Conservation (phyloP, 1,140 invertebrate species). For the Psilanteris sp. region DNA sequence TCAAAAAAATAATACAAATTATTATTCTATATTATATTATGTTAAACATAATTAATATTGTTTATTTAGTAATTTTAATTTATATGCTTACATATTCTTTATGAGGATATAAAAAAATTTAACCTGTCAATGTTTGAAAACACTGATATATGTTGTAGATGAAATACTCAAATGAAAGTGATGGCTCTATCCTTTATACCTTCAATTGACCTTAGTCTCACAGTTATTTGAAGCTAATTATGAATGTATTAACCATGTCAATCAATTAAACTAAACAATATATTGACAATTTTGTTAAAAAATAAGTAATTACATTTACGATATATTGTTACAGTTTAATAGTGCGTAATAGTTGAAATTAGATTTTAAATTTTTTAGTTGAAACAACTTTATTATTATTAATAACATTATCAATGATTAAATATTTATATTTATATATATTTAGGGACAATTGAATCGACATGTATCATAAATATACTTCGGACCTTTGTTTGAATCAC, state of each 20-base stretch:
- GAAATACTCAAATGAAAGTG: constrained; percentile 49
- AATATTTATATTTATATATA: not conserved
- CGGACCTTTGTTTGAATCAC: too few species aligned
- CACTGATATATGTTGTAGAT: constrained; percentile 73
- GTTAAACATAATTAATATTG: too few species aligned
- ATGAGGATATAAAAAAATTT: constrained; percentile 59
- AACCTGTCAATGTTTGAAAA: constrained; percentile 75
- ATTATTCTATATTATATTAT: too few species aligned
- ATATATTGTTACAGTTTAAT: too few species aligned
- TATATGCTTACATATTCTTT: constrained; percentile 2
- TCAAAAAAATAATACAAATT: too few species aligned
- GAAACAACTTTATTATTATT: too few species aligned
- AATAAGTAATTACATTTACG: too few species aligned
- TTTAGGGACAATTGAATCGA: constrained; percentile 10
- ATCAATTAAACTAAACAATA: not conserved
- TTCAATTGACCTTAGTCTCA: constrained; percentile 15
- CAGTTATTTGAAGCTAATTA: not conserved
- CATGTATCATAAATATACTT: constrained; percentile 30
- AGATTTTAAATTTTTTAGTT: not conserved
- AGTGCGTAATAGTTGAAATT: too few species aligned
- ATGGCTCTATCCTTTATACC: constrained; percentile 70
- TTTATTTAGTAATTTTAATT: too few species aligned
- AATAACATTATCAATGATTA: too few species aligned
- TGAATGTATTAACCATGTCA: not conserved
- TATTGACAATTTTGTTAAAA: too few species aligned